phyloP scores from a whole-genome alignment of 2,888 invertebrate genomes.

The Euzophera pinguis region DNA sequence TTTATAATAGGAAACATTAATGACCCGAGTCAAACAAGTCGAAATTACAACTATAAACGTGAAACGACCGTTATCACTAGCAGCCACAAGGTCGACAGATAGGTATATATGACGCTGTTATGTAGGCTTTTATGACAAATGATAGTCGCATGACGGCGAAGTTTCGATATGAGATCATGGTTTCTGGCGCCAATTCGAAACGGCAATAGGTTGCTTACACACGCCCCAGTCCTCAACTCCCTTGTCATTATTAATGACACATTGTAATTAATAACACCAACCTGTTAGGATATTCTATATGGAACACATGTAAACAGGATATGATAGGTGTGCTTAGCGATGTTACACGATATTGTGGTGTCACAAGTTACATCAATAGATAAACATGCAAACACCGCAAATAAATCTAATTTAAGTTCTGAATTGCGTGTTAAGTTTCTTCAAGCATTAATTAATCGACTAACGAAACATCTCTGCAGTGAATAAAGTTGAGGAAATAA shows the following conservation, averaged over 20 bases:
- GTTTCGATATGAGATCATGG: slow-evolving; percentile 3
- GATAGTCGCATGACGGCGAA: slow-evolving; percentile 45
- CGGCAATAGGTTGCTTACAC: slow-evolving; percentile 28
- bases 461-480: slow-evolving; percentile 51
- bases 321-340: slow-evolving; percentile 35
- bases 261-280: slow-evolving; percentile 58
- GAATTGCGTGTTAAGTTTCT: no score
- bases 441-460: slow-evolving; percentile 22
- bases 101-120: slow-evolving; percentile 22
- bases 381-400: no score
- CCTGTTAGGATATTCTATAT: slow-evolving; percentile 50
- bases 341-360: slow-evolving; percentile 32
- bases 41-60: no score
- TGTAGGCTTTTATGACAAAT: slow-evolving; percentile 52
- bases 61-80: slow-evolving; percentile 7
- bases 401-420: no score
- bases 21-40: not conserved
- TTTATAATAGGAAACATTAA: not conserved
- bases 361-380: no score
- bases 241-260: slow-evolving; percentile 59
- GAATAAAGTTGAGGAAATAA: slow-evolving; percentile 65
- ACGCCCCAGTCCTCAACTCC: slow-evolving; percentile 35
- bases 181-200: slow-evolving; percentile 5
- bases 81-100: slow-evolving; percentile 22
- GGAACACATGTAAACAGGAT: slow-evolving; percentile 57